Conservation (phyloP, 1,140 invertebrate species). For the Apis dorsata region DNA sequence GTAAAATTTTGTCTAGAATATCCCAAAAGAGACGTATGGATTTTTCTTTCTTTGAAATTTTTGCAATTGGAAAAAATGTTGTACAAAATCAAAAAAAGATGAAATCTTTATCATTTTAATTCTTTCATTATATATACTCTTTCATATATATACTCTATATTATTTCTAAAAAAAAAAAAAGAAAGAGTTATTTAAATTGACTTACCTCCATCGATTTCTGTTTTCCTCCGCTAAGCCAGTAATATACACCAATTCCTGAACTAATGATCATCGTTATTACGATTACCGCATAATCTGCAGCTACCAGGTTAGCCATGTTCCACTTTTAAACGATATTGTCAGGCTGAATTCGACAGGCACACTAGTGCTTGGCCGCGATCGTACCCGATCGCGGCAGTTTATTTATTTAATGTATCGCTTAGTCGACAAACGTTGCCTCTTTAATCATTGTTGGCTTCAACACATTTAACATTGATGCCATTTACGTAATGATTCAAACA, state of each 20-base stretch:
- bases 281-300: constrained; percentile 84
- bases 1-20: too few species aligned
- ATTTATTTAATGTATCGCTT: not conserved
- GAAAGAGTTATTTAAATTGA: not conserved
- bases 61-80: too few species aligned
- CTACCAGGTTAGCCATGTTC: constrained; percentile 58
- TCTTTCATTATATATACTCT: too few species aligned
- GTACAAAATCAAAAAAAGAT: too few species aligned
- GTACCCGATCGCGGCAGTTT: not conserved
- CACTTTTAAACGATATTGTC: not conserved
- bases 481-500: not conserved
- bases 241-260: constrained; percentile 88
- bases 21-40: too few species aligned
- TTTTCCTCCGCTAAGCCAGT: constrained; percentile 89
- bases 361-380: too few species aligned
- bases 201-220: constrained; percentile 89
- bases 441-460: not conserved
- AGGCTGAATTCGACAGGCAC: not conserved
- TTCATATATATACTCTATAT: not conserved
- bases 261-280: constrained; percentile 82
- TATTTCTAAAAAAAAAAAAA: not conserved
- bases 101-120: too few species aligned
- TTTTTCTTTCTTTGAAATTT: too few species aligned
- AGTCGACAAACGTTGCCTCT: not conserved
- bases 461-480: not conserved